Percentiles rank a stretch among this genome's conserved stretches.
Conservation (phyloP, 2,888 invertebrate genomes). For the Agriotes lineatus region DNA sequence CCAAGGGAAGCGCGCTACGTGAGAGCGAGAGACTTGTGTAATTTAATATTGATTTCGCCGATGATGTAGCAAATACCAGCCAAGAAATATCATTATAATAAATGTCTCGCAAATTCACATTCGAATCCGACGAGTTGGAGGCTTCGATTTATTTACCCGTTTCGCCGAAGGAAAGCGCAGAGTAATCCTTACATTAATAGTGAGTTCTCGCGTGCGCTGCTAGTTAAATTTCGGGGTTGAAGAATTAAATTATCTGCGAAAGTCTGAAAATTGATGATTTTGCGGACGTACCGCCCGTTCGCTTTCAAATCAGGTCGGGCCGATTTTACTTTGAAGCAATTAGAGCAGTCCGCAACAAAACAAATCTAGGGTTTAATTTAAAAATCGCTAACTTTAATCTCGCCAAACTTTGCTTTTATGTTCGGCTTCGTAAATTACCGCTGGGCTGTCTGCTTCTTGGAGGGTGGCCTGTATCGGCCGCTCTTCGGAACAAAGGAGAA, state of each 20-base stretch:
- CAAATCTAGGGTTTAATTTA: neutral
- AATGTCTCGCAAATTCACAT: slow-evolving; percentile 25
- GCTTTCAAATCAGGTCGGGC: neutral
- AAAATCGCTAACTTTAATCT: slow-evolving; percentile 9
- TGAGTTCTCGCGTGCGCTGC: neutral
- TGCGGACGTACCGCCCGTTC: neutral
- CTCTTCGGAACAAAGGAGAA: neutral
- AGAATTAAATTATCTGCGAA: slow-evolving; percentile 6
- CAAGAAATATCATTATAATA: slow-evolving; percentile 32
- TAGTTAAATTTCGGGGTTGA: neutral
- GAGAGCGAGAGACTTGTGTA: slow-evolving; percentile 41
- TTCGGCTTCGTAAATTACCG: neutral
- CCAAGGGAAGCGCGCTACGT: slow-evolving; percentile 37
- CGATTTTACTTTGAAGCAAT: too few species aligned
- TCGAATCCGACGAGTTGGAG: neutral
- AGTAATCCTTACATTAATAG: neutral
- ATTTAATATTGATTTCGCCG: slow-evolving; percentile 45
- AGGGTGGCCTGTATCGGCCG: neutral
- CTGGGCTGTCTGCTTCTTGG: too few species aligned
- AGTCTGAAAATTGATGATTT: slow-evolving; percentile 3
- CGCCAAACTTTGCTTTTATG: too few species aligned
- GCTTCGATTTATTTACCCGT: slow-evolving; percentile 2
- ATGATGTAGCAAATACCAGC: slow-evolving; percentile 37
- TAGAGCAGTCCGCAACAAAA: neutral
- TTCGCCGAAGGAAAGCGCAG: neutral